Base-by-base conservation (phyloP, 2,113 vertebrate genomes). In the Agelaius phoeniceus region DNA sequence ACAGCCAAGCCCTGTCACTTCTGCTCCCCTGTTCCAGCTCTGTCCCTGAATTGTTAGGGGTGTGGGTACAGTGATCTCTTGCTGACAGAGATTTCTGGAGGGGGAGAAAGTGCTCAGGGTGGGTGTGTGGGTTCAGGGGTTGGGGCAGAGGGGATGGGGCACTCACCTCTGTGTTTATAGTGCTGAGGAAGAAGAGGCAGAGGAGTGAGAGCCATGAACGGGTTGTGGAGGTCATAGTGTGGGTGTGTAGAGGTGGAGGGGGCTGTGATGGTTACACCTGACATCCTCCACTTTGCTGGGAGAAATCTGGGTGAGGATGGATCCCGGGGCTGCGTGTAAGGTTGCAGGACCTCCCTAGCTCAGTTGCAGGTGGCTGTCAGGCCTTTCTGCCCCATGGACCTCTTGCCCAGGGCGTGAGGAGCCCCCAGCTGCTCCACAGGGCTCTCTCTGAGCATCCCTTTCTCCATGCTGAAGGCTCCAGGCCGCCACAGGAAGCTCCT, bases 241-340 rank as follows among this genome's bases (percentile, higher is more conserved):
- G 52, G 13, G 30, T 13, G 2, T 18, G 57, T 2, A 0, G 44
- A 63, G 43, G 9, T 28, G 26, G 33, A 66, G 30, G 8, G 13
- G 39, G 15, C 57, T 75, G 33, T n/a, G 44, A 3, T 78, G 52
- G 24, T 15, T 61, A 19, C 10, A 57, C 6, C 26, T 76, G 76
- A 43, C 43, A 39, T 69, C 37, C 12, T 71, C 33, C 20, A 16
- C 30, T 26, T 57, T 46, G 28, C 54, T 88, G 46, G 39, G 24
- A 82, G 54, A 76, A 85, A 33, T 37, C 6, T 0, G 0, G 6
- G 14, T 57, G 13, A 46, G 37, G 30, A 87, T 10, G 7, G 28
- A 13, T n/a, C 9, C 37, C 7, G 7, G 33, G 21, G 49, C 20
- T 86, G 26, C 0, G 0, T 20, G 5, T 21, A n/a, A 43, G 26